Conservation (phyloP, 2,888 invertebrate genomes). For the Escarpia spicata region DNA sequence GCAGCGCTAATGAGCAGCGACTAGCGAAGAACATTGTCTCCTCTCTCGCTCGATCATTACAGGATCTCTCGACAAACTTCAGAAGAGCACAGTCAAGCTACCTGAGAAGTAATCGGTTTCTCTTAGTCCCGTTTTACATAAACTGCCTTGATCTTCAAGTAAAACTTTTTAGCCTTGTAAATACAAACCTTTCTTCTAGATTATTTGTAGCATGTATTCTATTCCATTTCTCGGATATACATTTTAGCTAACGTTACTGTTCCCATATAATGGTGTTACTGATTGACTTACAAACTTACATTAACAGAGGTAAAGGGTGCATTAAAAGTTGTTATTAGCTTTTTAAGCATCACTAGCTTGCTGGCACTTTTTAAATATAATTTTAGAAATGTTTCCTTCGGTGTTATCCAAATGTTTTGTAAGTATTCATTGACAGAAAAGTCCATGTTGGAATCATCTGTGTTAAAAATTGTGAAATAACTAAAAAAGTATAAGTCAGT, state of each 20-base stretch:
- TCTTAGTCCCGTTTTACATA: neutral
- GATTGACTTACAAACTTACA: neutral
- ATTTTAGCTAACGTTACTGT: neutral
- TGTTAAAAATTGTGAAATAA: too few species aligned
- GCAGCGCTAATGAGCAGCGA: conserved; percentile 77
- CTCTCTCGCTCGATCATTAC: conserved; percentile 85
- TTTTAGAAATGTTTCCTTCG: too few species aligned
- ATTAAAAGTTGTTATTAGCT: neutral
- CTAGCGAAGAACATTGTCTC: conserved; percentile 85
- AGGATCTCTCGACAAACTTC: conserved; percentile 86
- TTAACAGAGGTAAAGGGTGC: neutral
- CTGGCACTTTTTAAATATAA: too few species aligned
- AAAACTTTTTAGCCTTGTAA: too few species aligned
- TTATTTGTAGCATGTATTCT: too few species aligned
- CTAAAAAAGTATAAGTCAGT: neutral
- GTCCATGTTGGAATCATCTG: too few species aligned
- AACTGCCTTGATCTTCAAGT: too few species aligned
- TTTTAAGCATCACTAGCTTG: too few species aligned
- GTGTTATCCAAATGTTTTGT: too few species aligned
- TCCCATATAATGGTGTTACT: neutral
- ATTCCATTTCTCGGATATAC: neutral
- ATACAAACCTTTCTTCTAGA: too few species aligned
- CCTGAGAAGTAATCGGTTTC: conserved; percentile 74
- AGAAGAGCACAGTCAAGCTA: conserved; percentile 87
- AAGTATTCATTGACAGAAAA: too few species aligned